Conservation (phyloP, 1,140 invertebrate genomes). For the Lucilia sericata region DNA sequence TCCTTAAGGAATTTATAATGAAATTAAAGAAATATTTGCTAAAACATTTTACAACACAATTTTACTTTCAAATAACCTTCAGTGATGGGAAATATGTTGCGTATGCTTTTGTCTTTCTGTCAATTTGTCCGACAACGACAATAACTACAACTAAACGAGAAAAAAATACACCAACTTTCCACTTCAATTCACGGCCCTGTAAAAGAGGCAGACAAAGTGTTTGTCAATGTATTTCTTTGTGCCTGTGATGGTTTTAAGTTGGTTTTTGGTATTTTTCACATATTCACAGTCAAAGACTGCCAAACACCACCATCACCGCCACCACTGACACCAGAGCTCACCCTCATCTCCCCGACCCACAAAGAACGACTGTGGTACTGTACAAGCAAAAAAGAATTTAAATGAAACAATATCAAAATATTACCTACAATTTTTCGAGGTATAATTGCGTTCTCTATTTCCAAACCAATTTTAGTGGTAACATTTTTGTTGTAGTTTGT, state of each 20-base stretch:
- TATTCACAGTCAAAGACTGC: not conserved
- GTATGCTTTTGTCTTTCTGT: not conserved
- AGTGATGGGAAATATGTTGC: not conserved
- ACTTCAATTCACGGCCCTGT: not conserved
- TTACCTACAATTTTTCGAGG: not conserved
- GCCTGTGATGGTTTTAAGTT: not conserved
- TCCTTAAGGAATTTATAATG: not conserved
- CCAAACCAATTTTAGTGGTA: slow-evolving; percentile 14
- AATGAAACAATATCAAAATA: slow-evolving; percentile 26
- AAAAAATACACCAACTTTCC: not conserved
- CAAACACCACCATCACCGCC: not conserved
- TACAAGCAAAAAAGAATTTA: too few species aligned
- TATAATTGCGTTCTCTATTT: slow-evolving; percentile 7
- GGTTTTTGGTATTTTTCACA: not conserved
- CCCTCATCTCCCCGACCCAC: too few species aligned
- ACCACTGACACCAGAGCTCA: too few species aligned
- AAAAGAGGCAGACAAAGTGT: not conserved
- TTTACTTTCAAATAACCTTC: not conserved
- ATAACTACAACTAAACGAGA: not conserved
- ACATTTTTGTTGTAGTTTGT: not conserved
- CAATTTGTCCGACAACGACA: not conserved
- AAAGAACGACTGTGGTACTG: too few species aligned
- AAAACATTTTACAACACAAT: not conserved
- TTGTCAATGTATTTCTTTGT: not conserved
- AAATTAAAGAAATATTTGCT: not conserved